A percentile compares a stretch with the other conserved stretches of the same genome.
These are phyloP conservation scores for Apamea anceps DNA, from an alignment of 2,888 invertebrate species.

Conservation along the genomic window DNA sequence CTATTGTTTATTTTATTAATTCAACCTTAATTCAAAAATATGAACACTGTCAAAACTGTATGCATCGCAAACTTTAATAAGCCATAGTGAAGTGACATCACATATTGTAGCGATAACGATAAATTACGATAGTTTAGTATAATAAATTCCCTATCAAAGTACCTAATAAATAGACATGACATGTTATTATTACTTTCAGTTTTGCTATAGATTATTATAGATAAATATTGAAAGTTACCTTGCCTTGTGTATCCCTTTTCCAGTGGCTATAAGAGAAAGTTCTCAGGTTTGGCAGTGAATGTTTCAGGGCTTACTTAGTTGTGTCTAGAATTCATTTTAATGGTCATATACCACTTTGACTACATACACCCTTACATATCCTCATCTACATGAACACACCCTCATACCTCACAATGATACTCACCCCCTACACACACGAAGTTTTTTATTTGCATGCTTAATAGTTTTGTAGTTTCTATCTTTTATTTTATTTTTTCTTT, in stretches of 20 bases:
- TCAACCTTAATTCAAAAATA: neutral
- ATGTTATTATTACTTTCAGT: neutral
- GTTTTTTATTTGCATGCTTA: too few species aligned
- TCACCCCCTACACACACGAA: too few species aligned
- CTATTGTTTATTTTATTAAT: neutral
- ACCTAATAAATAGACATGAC: neutral
- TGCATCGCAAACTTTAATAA: neutral
- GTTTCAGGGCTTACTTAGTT: neutral
- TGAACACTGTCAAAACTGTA: neutral
- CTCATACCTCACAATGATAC: too few species aligned
- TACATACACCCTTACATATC: too few species aligned
- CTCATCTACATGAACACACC: too few species aligned
- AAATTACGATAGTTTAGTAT: neutral
- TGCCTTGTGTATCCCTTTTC: neutral
- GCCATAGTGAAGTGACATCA: slow-evolving; percentile 25
- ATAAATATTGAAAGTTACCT: neutral
- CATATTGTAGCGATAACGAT: slow-evolving; percentile 19
- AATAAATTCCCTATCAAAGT: slow-evolving; percentile 6
- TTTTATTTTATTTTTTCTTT: too few species aligned
- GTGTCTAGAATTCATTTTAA: neutral
- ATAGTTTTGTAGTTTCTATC: too few species aligned
- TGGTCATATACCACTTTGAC: neutral
- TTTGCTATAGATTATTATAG: neutral
- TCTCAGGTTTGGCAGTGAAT: neutral
- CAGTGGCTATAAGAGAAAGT: neutral